Evolutionary conservation across 2,113 vertebrate species (phyloP).

Genomic region (Morone saxatilis): DNA sequence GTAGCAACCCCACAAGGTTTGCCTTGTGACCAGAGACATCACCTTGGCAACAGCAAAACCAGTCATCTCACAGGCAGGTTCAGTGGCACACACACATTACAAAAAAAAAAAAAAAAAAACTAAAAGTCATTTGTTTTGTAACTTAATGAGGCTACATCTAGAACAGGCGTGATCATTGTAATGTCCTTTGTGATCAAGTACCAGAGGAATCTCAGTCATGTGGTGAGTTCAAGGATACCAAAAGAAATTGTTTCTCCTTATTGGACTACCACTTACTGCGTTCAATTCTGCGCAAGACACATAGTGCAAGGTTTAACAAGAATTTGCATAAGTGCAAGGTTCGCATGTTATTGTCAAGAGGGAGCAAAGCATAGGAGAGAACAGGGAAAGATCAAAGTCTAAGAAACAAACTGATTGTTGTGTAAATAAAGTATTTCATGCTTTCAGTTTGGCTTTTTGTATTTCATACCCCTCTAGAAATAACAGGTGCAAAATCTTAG

Average conservation of each 20-base stretch:
- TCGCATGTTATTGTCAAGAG: conserved; percentile 80
- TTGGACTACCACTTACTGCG: conserved; percentile 51
- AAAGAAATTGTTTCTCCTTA: conserved; percentile 35
- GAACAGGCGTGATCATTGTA: conserved; percentile 68
- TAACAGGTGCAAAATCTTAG: conserved; percentile 83
- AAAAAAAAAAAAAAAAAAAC: conserved; percentile 22
- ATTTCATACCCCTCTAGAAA: conserved; percentile 77
- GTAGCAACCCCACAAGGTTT: conserved; percentile 45
- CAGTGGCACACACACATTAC: conserved; percentile 65
- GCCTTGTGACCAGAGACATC: conserved; percentile 60
- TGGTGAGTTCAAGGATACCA: conserved; percentile 57
- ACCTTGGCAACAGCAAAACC: conserved; percentile 71
- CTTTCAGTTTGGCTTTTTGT: conserved; percentile 75
- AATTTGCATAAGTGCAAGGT: conserved; percentile 78
- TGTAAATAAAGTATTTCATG: conserved; percentile 75
- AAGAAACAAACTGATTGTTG: conserved; percentile 61
- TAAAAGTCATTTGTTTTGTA: conserved; percentile 60
- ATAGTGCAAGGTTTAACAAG: conserved; percentile 81
- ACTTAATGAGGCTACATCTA: conserved; percentile 74
- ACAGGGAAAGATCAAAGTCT: conserved; percentile 54
- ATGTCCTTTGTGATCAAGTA: conserved; percentile 69
- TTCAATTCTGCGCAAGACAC: conserved; percentile 67
- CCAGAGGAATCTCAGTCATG: conserved; percentile 61
- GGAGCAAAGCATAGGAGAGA: conserved; percentile 66
- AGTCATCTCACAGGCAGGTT: conserved; percentile 66